A percentile compares a stretch with the other conserved stretches of the same genome.
phyloP scores from a whole-genome alignment of 2,888 invertebrate species.

The Taphrorychus bicolor region DNA sequence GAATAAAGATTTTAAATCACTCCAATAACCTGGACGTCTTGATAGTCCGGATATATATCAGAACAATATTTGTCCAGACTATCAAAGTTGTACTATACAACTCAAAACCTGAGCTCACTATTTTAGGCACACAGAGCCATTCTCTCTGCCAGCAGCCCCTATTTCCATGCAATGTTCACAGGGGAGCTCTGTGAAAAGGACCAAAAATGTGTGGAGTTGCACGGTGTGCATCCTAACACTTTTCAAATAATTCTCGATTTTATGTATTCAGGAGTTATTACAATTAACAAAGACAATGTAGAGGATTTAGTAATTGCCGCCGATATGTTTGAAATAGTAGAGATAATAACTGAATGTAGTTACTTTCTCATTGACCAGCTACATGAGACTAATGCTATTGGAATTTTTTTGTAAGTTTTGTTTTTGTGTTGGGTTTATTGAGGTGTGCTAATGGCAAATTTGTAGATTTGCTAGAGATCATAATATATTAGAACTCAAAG shows the following conservation, averaged over 20 bases:
- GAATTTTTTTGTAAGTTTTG: conserved; percentile 66
- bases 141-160: conserved; percentile 87
- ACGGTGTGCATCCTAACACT: conserved; percentile 77
- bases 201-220: conserved; percentile 75
- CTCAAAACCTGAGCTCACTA: background rate
- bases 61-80: background rate
- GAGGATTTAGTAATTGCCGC: conserved; percentile 89
- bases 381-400: conserved; percentile 86
- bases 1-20: no score
- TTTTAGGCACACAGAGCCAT: conserved; percentile 84
- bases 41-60: no score
- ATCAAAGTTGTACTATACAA: background rate
- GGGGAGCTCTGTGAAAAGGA: conserved; percentile 84
- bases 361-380: conserved; percentile 85
- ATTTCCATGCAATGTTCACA: conserved; percentile 94
- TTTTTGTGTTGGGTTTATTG: conserved; percentile 6
- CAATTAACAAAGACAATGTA: conserved; percentile 79
- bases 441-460: background rate
- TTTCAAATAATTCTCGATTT: conserved; percentile 83
- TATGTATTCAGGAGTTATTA: conserved; percentile 77
- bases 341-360: conserved; percentile 83
- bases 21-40: no score
- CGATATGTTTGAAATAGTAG: conserved; percentile 88
- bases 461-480: conserved; percentile 86
- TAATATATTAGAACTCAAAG: conserved; percentile 79